Evolutionary conservation across 2,888 invertebrate genomes (phyloP), one percentile per base, ranked within the genome.

Genomic region (Phaedon cochleariae): DNA sequence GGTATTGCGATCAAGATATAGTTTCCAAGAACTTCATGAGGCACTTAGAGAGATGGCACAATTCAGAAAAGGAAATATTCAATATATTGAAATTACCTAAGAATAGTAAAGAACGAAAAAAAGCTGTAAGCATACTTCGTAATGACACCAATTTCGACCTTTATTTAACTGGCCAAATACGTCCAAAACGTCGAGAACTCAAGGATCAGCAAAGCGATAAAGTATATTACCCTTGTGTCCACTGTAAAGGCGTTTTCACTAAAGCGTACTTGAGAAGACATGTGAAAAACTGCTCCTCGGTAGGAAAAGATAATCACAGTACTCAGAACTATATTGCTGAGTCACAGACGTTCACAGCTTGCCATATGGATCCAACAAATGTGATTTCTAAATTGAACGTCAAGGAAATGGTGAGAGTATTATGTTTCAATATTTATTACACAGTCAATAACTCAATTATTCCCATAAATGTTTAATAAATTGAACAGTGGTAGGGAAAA

Each of bases 131-230:
- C 12, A 21, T 53, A 31, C 46, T 71, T 15, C 57, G 67, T 60
- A 67, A 67, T 51, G 58, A 52, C 17, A 59, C 64, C 17, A 67
- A 71, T 66, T 71, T 71, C 66, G 60, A 71, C 10, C 57, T 69
- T 9, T 64, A 54, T 53, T 53, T 71, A 57, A 59, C 34, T n/a
- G 71, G 71, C 26, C 57, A 20, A 17, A 62, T 59, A 22, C 41
- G 65, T 18, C 67, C 68, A 4, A 55, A 63, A 18, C 46, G 66
- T 29, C 53, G 51, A 52, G 17, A 41, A 34, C 21, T 9, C 53
- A 61, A 61, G 20, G n/a, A n/a, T 21, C 10, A 54, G 41, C n/a
- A n/a, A 63, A 34, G 22, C 7, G n/a, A n/a, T n/a, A n/a, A n/a
- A n/a, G 54, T 31, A 48, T 63, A 54, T 60, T 61, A 55, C 55